Conservation (phyloP, 2,797 vertebrate species). For the Hoplostethus mediterraneus region DNA sequence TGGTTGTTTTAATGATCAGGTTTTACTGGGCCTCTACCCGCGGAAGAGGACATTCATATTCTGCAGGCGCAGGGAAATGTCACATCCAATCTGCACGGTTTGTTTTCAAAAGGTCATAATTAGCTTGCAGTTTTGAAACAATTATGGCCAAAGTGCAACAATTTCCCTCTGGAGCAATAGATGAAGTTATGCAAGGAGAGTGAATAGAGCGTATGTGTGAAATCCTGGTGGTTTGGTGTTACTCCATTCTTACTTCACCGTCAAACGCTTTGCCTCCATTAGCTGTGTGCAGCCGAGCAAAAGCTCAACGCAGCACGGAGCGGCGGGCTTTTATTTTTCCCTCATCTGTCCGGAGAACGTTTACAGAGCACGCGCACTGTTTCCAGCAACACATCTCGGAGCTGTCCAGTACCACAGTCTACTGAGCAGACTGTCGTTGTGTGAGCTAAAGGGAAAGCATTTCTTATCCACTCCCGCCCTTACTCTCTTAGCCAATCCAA, state of each 20-base stretch:
- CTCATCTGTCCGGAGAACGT: slow-evolving; percentile 5
- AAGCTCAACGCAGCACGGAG: slow-evolving; percentile 24
- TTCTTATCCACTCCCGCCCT: slow-evolving; percentile 50
- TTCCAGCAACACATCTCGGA: slow-evolving; percentile 32
- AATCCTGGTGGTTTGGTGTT: slow-evolving; percentile 60
- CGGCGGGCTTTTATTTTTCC: background rate
- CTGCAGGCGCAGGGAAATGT: slow-evolving; percentile 75
- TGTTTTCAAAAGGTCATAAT: slow-evolving; percentile 81
- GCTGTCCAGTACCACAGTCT: slow-evolving; percentile 51
- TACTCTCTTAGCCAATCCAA: slow-evolving; percentile 31
- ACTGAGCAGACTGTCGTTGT: too few relatives aligned
- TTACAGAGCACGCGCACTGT: slow-evolving; percentile 5
- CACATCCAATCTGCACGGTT: slow-evolving; percentile 75
- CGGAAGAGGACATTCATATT: slow-evolving; percentile 66
- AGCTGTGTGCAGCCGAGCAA: slow-evolving; percentile 2
- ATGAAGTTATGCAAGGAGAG: slow-evolving; percentile 68
- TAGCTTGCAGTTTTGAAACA: slow-evolving; percentile 78
- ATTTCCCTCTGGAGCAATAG: slow-evolving; percentile 76
- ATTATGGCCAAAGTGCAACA: slow-evolving; percentile 78
- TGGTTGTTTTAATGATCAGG: slow-evolving; percentile 71
- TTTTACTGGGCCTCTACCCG: slow-evolving; percentile 66
- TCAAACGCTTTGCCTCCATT: slow-evolving; percentile 51
- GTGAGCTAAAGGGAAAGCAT: slow-evolving; percentile 42
- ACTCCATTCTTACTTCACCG: slow-evolving; percentile 39
- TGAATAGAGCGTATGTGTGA: slow-evolving; percentile 63